A percentile compares a stretch with the other conserved stretches of the same genome.
Conservation (phyloP, 2,888 invertebrate genomes). For the Acholoe squamosa region DNA sequence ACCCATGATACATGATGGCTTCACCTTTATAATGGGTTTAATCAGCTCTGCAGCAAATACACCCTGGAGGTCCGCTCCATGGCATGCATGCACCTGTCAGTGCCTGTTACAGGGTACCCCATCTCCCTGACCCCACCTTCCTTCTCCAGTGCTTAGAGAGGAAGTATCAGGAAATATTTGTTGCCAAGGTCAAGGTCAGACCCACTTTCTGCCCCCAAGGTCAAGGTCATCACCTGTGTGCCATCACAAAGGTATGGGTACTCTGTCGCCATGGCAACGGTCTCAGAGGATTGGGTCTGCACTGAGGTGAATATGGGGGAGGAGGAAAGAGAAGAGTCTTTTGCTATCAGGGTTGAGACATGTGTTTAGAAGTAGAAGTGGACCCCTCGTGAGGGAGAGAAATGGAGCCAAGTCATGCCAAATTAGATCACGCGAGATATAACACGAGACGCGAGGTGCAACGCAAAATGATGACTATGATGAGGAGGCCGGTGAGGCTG, state of each 20-base stretch:
- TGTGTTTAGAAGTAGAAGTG: neutral
- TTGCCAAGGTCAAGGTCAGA: neutral
- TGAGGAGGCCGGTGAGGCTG: neutral
- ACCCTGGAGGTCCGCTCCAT: too few relatives aligned
- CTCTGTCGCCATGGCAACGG: neutral
- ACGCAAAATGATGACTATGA: too few relatives aligned
- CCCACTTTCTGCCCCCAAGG: neutral
- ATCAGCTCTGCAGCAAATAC: too few relatives aligned
- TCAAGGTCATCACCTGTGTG: neutral
- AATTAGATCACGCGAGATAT: neutral
- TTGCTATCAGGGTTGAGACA: neutral
- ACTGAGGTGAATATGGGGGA: neutral
- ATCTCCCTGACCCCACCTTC: too few relatives aligned
- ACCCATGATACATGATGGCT: too few relatives aligned
- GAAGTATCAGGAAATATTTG: constrained; percentile 14
- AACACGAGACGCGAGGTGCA: neutral
- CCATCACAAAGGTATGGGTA: neutral
- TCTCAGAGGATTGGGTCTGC: neutral
- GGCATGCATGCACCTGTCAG: too few relatives aligned
- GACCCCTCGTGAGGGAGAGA: neutral
- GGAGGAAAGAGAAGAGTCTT: neutral
- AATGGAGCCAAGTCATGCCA: neutral
- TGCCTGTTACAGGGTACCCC: too few relatives aligned
- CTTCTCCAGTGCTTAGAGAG: too few relatives aligned
- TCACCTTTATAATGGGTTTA: too few relatives aligned